A percentile compares a stretch with the other conserved stretches of the same genome.
phyloP scores from a whole-genome alignment of 2,113 vertebrate genomes.

The Alces alces region DNA sequence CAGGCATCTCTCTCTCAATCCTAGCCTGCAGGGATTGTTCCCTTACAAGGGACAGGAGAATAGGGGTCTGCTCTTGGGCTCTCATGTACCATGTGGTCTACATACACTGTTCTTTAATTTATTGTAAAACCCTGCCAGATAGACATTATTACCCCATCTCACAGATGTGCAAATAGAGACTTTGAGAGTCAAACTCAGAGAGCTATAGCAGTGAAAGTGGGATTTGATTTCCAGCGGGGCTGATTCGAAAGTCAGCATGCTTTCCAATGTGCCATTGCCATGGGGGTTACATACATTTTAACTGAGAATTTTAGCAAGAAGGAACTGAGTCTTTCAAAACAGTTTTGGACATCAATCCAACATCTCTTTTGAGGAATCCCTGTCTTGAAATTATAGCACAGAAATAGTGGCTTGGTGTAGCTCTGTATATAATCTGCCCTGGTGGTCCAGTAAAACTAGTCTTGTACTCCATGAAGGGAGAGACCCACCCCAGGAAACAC shows the following conservation, averaged over 20 bases:
- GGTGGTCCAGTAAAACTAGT: neutral
- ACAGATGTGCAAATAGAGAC: neutral
- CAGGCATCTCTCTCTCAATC: neutral
- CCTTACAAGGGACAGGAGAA: neutral
- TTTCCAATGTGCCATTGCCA: neutral
- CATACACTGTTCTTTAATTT: neutral
- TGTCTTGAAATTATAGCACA: neutral
- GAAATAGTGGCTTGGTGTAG: neutral
- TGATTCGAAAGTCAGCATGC: neutral
- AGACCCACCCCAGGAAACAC: neutral
- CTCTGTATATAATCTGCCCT: neutral
- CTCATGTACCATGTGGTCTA: neutral
- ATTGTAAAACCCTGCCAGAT: neutral
- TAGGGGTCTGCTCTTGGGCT: neutral
- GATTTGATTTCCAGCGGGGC: neutral
- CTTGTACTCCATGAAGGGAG: neutral
- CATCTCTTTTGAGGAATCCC: neutral
- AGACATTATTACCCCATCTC: neutral
- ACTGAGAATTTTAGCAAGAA: neutral
- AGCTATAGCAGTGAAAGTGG: neutral
- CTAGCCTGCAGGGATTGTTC: neutral
- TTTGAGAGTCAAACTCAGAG: neutral
- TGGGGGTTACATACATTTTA: neutral
- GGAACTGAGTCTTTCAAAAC: neutral
- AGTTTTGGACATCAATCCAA: neutral